Conservation (phyloP, 2,113 vertebrate genomes). For the Silurus asotus region DNA sequence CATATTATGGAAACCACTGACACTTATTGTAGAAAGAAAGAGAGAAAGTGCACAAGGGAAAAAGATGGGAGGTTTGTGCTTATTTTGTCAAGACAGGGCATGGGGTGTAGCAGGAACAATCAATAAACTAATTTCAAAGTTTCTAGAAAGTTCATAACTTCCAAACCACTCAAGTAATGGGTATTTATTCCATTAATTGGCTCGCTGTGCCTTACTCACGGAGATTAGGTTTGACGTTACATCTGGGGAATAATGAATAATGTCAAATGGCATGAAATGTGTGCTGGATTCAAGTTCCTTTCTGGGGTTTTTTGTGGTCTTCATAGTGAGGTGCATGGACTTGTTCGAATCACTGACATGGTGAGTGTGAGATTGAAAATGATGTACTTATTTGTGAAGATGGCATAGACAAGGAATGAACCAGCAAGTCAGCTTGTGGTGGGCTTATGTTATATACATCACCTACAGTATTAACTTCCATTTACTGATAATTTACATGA, state of each 20-base stretch:
- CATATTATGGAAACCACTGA: neutral
- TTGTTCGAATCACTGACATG: neutral
- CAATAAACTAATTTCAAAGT: conserved; percentile 67
- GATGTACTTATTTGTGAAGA: neutral
- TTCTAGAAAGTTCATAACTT: conserved; percentile 62
- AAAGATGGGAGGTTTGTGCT: conserved; percentile 22
- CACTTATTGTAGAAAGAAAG: conserved; percentile 19
- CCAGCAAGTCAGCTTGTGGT: neutral
- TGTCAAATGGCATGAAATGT: conserved; percentile 7
- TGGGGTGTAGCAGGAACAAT: conserved; percentile 49
- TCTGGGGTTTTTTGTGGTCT: neutral
- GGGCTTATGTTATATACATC: neutral
- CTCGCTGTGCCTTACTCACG: conserved; percentile 48
- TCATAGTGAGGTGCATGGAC: neutral
- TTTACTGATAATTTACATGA: neutral
- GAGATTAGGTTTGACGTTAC: conserved; percentile 25
- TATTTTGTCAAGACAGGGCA: conserved; percentile 30
- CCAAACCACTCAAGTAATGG: conserved; percentile 48
- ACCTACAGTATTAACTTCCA: neutral
- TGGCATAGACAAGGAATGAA: neutral
- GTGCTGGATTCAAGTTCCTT: neutral
- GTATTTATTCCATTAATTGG: conserved; percentile 60
- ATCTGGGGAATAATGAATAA: conserved; percentile 33
- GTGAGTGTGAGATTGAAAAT: neutral
- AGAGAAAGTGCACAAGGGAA: neutral